Evolutionary conservation across 2,113 vertebrate genomes (phyloP).

Genomic region (Ellobius talpinus): DNA sequence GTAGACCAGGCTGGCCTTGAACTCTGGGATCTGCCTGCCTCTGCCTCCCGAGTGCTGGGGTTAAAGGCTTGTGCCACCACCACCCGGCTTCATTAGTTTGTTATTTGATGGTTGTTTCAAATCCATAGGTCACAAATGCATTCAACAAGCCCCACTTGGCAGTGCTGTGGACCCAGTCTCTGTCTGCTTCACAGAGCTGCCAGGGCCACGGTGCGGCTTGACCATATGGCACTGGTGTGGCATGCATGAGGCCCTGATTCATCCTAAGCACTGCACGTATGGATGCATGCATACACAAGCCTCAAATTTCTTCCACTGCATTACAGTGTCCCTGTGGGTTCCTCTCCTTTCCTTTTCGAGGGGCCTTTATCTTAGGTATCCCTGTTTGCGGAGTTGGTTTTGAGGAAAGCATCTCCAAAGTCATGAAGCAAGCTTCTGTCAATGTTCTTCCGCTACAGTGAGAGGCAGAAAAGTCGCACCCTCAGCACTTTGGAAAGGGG

Average conservation of each 20-base stretch:
- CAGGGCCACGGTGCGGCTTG: not conserved
- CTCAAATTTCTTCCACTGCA: not conserved
- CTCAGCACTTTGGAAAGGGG: not conserved
- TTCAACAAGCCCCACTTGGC: fast-evolving
- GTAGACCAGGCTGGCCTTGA: not conserved
- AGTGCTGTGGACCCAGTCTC: not conserved
- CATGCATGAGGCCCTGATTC: too few species aligned
- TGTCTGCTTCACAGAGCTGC: not conserved
- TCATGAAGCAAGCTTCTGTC: not conserved
- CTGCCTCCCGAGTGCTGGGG: not conserved
- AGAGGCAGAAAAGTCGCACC: not conserved
- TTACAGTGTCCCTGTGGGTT: too few species aligned
- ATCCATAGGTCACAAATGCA: fast-evolving
- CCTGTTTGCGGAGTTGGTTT: not conserved
- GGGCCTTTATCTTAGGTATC: not conserved
- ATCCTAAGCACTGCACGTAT: not conserved
- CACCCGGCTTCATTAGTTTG: not conserved
- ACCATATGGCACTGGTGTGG: not conserved
- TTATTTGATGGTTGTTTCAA: not conserved
- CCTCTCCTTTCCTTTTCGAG: not conserved
- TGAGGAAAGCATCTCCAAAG: not conserved
- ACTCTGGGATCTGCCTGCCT: not conserved
- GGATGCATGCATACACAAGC: not conserved
- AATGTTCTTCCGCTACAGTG: not conserved
- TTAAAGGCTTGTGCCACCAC: not conserved